Percentiles rank a stretch among this genome's conserved stretches.
Conservation (phyloP, 2,888 invertebrate species). For the Actias luna region DNA sequence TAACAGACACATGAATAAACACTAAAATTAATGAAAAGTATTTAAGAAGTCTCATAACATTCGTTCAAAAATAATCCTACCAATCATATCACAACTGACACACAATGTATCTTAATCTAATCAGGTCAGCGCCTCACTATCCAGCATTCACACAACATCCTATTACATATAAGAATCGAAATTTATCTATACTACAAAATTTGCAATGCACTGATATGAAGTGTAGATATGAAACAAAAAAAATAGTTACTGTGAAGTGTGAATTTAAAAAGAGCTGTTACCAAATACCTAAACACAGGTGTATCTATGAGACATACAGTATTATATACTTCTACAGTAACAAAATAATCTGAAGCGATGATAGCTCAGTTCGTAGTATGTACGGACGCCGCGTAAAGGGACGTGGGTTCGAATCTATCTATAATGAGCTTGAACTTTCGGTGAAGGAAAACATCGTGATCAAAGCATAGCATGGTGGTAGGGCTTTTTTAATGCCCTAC, state of each 20-base stretch:
- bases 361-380: too few relatives aligned
- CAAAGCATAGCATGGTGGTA: too few relatives aligned
- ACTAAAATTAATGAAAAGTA: background rate
- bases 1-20: background rate
- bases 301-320: too few relatives aligned
- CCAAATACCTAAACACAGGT: background rate
- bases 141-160: background rate
- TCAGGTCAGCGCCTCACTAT: background rate
- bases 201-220: background rate
- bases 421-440: too few relatives aligned
- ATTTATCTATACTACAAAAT: background rate
- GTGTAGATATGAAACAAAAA: background rate
- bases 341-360: too few relatives aligned
- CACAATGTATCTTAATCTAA: slow-evolving; percentile 1
- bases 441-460: too few relatives aligned
- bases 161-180: background rate
- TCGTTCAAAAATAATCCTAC: background rate
- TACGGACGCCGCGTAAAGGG: too few relatives aligned
- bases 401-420: too few relatives aligned
- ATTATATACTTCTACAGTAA: too few relatives aligned
- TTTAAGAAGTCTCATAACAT: background rate
- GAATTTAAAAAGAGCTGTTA: background rate
- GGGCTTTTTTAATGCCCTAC: too few relatives aligned
- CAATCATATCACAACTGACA: background rate
- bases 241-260: background rate